Evolutionary conservation across 2,888 invertebrate species (phyloP), one percentile per base, ranked within the genome.

Genomic region (Drosophila multiciliata): DNA sequence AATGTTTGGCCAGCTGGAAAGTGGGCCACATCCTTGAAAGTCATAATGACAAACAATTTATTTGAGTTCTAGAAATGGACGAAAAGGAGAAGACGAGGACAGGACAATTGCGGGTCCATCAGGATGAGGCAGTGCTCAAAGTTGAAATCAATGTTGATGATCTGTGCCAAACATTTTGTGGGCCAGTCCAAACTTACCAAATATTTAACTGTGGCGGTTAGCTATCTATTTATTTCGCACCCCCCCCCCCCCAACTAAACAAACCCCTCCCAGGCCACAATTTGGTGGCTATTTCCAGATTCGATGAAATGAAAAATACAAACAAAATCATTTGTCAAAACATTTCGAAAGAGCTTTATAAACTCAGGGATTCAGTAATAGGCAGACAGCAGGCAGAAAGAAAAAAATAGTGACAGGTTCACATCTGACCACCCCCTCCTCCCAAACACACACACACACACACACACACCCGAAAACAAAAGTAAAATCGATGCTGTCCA

Each of bases 261-360:
- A 1, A 15, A 26, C 7, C 26, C 36, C 26, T 29, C 1, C n/a
- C 17, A 49, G 78, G 68, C 89, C 82, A 32, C 86, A 83, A 83
- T 82, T 82, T 73, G 73, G 76, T 81, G 73, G 71, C 75, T 75
- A 74, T 75, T 68, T 81, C 75, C 66, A 77, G 75, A 83, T 77
- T 81, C 90, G 85, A 76, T 83, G 83, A 87, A 89, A 89, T 88
- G 82, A 86, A 90, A 90, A 90, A 90, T 90, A 87, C 88, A 90
- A 88, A 90, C 90, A 90, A 83, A 90, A 90, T 88, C 88, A 90
- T 89, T 89, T 89, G 89, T 90, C 88, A 85, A 90, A 89, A 88
- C 83, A 85, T 85, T 89, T 85, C 72, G 73, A 71, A 82, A 80
- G 73, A 78, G 86, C 88, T 88, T 80, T 78, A 77, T 82, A 88